Evolutionary conservation across 1,140 invertebrate genomes (phyloP), one percentile per base, ranked within the genome.

Genomic region (Drosophila guanche): DNA sequence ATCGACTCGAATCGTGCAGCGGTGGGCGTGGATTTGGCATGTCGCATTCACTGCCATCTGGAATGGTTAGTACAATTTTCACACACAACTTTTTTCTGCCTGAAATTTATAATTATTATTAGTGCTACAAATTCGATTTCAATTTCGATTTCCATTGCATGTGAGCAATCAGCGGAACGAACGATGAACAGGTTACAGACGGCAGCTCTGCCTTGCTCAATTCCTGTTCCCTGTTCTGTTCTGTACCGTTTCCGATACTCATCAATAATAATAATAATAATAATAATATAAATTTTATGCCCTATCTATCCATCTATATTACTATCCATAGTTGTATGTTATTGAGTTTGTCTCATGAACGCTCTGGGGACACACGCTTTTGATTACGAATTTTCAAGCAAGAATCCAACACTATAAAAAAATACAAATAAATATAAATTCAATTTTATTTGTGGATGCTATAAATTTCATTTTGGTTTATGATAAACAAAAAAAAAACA

Each of bases 51-150:
- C 73, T 91, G 65, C 90, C 90, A 68, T 91, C 90, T 3, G 90
- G 90, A 88, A 91, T 91, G 90, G 90, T 91, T 76, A 68, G 90
- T 91, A 90, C 83, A n/a, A n/a, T n/a, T n/a, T n/a, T n/a, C n/a
- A n/a, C 45, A 4, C 23, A 46, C 55, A 56, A 27, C 45, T 16
- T 50, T 43, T 16, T 52, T 43, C 56, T 14, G 59, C 58, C 45
- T 73, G 71, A 59, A 54, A 58, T 46, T 66, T 70, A 72, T 45
- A 60, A 79, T 73, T 71, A 70, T 76, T 71, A 76, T 70, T 62
- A 63, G 50, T 63, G 61, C 66, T 57, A 37, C 51, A 74, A 68
- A 68, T 56, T 80, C 45, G 60, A 88, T 79, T 84, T 62, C 54
- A 74, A 79, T 71, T 56, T 85, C 45, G 60, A 88, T 79, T 84